Evolutionary conservation across 2,888 invertebrate species (phyloP).

Genomic region (Cryptocephalus moraei): DNA sequence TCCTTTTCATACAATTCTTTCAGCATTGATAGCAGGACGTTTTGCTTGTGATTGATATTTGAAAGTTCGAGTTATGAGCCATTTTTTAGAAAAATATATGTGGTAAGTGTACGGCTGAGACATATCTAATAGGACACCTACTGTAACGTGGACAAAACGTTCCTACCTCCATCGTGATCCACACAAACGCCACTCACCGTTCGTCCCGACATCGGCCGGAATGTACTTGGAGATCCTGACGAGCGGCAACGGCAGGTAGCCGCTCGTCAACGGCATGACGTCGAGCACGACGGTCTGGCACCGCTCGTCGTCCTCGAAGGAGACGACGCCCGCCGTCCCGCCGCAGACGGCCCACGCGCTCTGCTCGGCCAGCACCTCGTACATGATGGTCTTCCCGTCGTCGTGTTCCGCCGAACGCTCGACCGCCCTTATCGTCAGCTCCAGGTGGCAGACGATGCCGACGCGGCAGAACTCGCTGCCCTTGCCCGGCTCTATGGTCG

Average conservation of each 20-base stretch:
- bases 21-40: too few relatives aligned
- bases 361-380: slow-evolving; percentile 86
- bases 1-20: too few relatives aligned
- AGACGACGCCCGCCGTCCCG: slow-evolving; percentile 68
- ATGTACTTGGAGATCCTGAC: slow-evolving; percentile 85
- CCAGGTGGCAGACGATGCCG: slow-evolving; percentile 77
- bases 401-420: slow-evolving; percentile 4
- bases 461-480: slow-evolving; percentile 80
- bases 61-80: too few relatives aligned
- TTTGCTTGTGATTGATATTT: too few relatives aligned
- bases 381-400: slow-evolving; percentile 64
- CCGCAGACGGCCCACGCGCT: slow-evolving; percentile 91
- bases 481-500: slow-evolving; percentile 67
- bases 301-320: slow-evolving; percentile 27
- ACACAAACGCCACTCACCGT: too few relatives aligned
- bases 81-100: too few relatives aligned
- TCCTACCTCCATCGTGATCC: too few relatives aligned
- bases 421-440: slow-evolving; percentile 51
- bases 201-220: slow-evolving; percentile 48
- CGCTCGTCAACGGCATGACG: slow-evolving; percentile 87
- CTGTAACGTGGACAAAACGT: too few relatives aligned
- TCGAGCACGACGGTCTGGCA: slow-evolving; percentile 74
- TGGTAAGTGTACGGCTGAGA: too few relatives aligned
- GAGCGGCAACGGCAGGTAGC: slow-evolving; percentile 79
- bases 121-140: too few relatives aligned